A percentile compares a stretch with the other conserved stretches of the same genome.
These are phyloP conservation scores for Gryon sp. DNA, from an alignment of 1,140 invertebrate genomes.

Conservation along the genomic window DNA sequence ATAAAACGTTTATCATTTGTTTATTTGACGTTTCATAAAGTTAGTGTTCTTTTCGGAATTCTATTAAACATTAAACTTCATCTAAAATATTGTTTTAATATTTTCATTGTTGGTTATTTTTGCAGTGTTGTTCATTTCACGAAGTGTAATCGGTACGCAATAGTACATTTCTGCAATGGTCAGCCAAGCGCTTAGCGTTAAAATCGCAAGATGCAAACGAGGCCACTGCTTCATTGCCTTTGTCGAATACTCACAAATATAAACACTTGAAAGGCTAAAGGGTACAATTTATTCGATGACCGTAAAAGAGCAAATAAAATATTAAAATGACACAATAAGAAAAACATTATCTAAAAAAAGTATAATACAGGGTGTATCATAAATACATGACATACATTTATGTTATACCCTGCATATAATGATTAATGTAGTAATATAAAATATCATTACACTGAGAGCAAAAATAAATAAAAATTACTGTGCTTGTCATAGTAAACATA, in stretches of 20 bases:
- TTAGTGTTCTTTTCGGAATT: too few species aligned
- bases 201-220: slow-evolving; percentile 58
- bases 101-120: slow-evolving; percentile 19
- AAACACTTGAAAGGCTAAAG: slow-evolving; percentile 67
- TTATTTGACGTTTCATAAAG: too few species aligned
- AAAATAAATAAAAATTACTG: too few species aligned
- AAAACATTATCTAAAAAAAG: neutral
- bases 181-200: slow-evolving; percentile 59
- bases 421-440: too few species aligned
- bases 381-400: too few species aligned
- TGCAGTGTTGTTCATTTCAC: slow-evolving; percentile 19
- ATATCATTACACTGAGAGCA: too few species aligned
- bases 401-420: too few species aligned
- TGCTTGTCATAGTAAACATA: too few species aligned
- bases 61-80: slow-evolving; percentile 9
- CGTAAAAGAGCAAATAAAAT: slow-evolving; percentile 48
- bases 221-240: slow-evolving; percentile 53
- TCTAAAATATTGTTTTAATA: slow-evolving; percentile 20
- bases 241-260: slow-evolving; percentile 48
- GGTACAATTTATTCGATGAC: slow-evolving; percentile 48
- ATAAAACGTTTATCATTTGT: too few species aligned
- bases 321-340: slow-evolving; percentile 36
- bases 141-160: slow-evolving; percentile 51
- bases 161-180: slow-evolving; percentile 67
- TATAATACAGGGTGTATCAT: too few species aligned